Base-by-base conservation (phyloP, 1,140 invertebrate species). In the Drosophila melanica region DNA sequence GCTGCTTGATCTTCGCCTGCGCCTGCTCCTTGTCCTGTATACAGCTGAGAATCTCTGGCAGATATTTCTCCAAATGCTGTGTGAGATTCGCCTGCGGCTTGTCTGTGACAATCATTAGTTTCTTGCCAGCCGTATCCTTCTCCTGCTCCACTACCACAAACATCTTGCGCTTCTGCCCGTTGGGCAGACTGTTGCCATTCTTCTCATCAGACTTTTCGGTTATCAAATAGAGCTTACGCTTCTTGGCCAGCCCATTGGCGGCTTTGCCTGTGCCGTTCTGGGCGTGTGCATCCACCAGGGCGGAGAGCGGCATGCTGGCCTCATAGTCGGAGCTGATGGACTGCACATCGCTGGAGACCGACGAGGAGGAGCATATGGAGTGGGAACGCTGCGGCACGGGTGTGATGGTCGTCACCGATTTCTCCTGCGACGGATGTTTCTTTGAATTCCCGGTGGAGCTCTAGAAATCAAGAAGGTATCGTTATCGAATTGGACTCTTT, bases 101-200 rank as follows among this genome's bases (percentile, higher is more conserved):
- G 45, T 91, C 87, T 6, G 87, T 79, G 20, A 90, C 78, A 57
- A 91, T 79, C 63, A 90, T 90, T 2, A 91, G 66, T 58, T 91
- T 90, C 62, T 90, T 80, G 30, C 67, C 70, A 7, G 65, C 42
- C 7, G 63, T 66, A 20, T 79, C 79, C 23, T 89, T 76, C n/a
- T 91, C 78, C 66, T 91, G 77, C 33, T 91, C 90, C 57, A 91
- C 85, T 0, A 91, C 85, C 2, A 91, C 79, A 55, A 77, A 90
- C 90, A 91, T 91, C 57, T 91, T 91, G 37, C 90, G 75, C 51
- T 91, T 91, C 51, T 77, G 81, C 0, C 81, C 81, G 20, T 65
- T 85, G 41, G 18, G 35, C 9, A 20, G 12, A 6, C 27, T 59
- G 14, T 63, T 59, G 3, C 57, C 63, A 14, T 62, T 85, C 54